Evolutionary conservation across 1,140 invertebrate genomes (phyloP).

Genomic region (Centruroides vittatus): DNA sequence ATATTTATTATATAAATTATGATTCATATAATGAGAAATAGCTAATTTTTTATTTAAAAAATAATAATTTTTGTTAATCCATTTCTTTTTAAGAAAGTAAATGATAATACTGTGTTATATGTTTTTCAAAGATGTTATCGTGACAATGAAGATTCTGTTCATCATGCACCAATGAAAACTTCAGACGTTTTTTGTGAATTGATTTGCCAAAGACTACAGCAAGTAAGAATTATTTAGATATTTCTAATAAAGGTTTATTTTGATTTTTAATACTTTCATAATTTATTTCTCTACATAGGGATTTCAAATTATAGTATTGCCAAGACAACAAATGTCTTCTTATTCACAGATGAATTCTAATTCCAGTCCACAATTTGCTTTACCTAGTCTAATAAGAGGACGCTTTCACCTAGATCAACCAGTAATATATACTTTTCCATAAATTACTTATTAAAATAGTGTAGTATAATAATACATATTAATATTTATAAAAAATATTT

Average conservation of each 20-base stretch:
- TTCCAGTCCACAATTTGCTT: conserved; percentile 10
- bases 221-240: conserved; percentile 31
- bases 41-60: too few relatives aligned
- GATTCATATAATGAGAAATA: too few relatives aligned
- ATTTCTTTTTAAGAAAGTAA: too few relatives aligned
- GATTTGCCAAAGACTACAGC: conserved; percentile 77
- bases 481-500: too few relatives aligned
- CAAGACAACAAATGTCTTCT: conserved; percentile 14
- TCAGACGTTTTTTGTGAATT: conserved; percentile 78
- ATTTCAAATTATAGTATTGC: conserved; percentile 62
- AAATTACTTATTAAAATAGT: too few relatives aligned
- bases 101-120: too few relatives aligned
- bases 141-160: conserved; percentile 17
- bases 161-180: conserved; percentile 54
- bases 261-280: background rate
- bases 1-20: too few relatives aligned
- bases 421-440: background rate
- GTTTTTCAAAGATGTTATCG: conserved; percentile 14
- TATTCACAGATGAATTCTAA: conserved; percentile 4
- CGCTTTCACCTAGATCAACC: background rate
- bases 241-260: background rate
- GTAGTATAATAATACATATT: background rate
- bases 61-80: too few relatives aligned
- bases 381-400: conserved; percentile 4
- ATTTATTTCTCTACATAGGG: conserved; percentile 40